A percentile compares a stretch with the other conserved stretches of the same genome.
These are phyloP conservation scores for Lacerta viridis DNA, from an alignment of 2,797 vertebrate genomes.

Conservation along the genomic window DNA sequence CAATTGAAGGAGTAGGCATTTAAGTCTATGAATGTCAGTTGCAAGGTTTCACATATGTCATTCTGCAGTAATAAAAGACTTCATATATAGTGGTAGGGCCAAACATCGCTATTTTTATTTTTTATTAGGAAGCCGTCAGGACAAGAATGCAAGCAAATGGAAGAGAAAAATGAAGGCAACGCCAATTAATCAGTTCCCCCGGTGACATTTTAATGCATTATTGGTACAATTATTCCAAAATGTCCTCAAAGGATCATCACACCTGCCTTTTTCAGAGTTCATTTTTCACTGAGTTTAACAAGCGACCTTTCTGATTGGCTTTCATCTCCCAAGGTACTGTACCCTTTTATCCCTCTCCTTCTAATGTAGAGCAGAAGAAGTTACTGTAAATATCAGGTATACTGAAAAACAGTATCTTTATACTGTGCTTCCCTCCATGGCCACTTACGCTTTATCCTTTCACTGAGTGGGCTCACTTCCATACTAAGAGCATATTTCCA, in stretches of 20 bases:
- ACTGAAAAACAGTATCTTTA: background rate
- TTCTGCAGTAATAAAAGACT: conserved; percentile 74
- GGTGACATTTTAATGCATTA: conserved; percentile 86
- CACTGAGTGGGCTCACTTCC: background rate
- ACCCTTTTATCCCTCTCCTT: conserved; percentile 18
- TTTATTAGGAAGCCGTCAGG: conserved; percentile 60
- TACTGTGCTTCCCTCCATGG: conserved; percentile 18
- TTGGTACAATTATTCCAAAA: conserved; percentile 84
- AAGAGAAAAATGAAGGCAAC: conserved; percentile 79
- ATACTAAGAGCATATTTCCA: background rate
- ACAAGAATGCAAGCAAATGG: conserved; percentile 71
- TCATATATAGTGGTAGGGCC: conserved; percentile 53
- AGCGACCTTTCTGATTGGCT: conserved; percentile 48
- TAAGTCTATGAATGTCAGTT: conserved; percentile 77
- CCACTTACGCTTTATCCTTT: background rate
- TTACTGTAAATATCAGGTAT: background rate
- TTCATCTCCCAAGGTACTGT: conserved; percentile 20
- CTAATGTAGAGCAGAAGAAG: conserved; percentile 41
- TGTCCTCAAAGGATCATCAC: conserved; percentile 77
- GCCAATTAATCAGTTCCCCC: conserved; percentile 84
- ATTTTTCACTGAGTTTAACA: conserved; percentile 66
- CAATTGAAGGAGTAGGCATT: conserved; percentile 67
- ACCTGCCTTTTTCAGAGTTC: conserved; percentile 54
- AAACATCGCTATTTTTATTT: conserved; percentile 69
- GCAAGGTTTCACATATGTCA: conserved; percentile 75